These are phyloP conservation scores for Strigamia crassipes DNA, from an alignment of 2,888 invertebrate species.

Conservation along the genomic window DNA sequence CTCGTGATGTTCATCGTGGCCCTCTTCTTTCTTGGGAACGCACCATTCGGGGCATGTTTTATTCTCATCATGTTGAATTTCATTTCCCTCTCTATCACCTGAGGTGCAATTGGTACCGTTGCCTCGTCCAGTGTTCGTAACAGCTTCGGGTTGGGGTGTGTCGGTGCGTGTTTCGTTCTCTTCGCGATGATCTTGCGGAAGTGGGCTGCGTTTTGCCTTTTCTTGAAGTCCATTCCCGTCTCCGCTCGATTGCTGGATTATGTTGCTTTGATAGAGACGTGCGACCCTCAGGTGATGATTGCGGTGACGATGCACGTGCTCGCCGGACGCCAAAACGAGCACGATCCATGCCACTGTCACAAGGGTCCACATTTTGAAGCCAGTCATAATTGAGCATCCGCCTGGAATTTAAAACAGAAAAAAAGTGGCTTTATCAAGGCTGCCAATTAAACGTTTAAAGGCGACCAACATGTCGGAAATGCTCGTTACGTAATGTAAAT, in stretches of 20 bases:
- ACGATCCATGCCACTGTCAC: neutral
- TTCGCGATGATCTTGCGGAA: neutral
- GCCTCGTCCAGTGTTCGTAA: neutral
- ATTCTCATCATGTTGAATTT: neutral
- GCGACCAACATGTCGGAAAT: neutral
- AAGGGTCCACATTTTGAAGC: conserved; percentile 2
- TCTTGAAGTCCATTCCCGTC: neutral
- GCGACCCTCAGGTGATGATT: conserved; percentile 23
- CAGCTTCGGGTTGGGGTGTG: neutral
- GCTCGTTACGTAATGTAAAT: neutral
- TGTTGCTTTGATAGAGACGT: neutral
- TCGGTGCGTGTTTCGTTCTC: neutral
- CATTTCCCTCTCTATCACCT: neutral
- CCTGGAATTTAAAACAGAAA: neutral
- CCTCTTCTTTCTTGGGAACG: neutral
- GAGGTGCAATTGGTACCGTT: neutral
- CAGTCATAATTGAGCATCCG: conserved; percentile 27
- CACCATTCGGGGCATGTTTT: neutral
- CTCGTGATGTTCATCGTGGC: conserved; percentile 28
- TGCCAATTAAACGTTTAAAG: conserved; percentile 5
- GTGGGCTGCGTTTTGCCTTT: neutral
- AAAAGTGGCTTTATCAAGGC: neutral
- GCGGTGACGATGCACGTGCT: conserved; percentile 9
- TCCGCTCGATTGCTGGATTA: neutral
- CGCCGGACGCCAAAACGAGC: neutral